Base-by-base conservation (phyloP, 2,113 vertebrate genomes). In the Tetrax tetrax region DNA sequence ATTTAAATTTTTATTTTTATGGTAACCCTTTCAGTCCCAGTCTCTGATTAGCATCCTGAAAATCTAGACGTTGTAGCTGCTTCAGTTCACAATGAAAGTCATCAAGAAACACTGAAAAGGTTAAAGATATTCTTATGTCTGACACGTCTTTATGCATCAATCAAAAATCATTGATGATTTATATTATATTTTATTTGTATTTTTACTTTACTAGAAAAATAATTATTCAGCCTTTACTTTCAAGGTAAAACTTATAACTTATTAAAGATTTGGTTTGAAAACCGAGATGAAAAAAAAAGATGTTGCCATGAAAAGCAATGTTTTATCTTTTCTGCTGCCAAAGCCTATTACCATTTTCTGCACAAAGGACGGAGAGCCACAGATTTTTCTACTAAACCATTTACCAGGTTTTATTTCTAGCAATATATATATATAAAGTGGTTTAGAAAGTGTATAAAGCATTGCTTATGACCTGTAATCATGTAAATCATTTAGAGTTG, bases 11-110 rank as follows among this genome's bases (percentile, higher is more conserved):
- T 86, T 57, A 63, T 88, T 93, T 89, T 75, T 66, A 27, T 71
- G 28, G 22, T 68, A 94, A 95, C 22, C 47, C 75, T 64, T 82
- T 92, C 38, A 38, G 12, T 68, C 20, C 4, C 45, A 81, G 23
- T 80, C 66, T 92, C 66, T 95, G 51, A 95, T 59, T 29, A 89
- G 18, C 63, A 78, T 87, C 89, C 50, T 80, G 51, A 90, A 76
- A 60, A 45, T 90, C 68, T 70, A 83, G 45, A 87, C 82, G 24
- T 63, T 45, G 27, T 95, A 85, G 29, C 33, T 97, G 18, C 29
- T 84, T 96, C 9, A 0, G 47, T 90, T 87, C 59, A 45, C 82
- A 43, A 31, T 13, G n/a, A n/a, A n/a, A 85, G 16, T 56, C 56
- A 86, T 64, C 61, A 81, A 63, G 27, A 95, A 59, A 64, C 29